Base-by-base conservation (phyloP, 2,797 vertebrate genomes). In the Chaetophractus vellerosus region DNA sequence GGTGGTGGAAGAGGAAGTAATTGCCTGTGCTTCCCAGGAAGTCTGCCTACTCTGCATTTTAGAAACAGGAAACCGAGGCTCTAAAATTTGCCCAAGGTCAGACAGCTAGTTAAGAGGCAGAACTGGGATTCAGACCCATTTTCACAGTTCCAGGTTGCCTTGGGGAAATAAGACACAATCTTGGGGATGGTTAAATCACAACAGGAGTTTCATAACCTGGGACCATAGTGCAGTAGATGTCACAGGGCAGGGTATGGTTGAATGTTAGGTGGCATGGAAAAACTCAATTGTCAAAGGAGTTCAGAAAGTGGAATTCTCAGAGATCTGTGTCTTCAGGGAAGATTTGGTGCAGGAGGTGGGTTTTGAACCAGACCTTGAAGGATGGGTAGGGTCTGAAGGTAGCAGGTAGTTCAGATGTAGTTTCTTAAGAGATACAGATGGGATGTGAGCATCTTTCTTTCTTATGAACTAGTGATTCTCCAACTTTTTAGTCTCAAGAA, bases 61-160 rank as follows among this genome's bases (percentile, higher is more conserved):
- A 78, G 79, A 86, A 92, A 89, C 9, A 26, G 86, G 83, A 88
- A 79, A 91, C 86, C 50, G 63, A 95, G 76, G 36, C 52, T 90
- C 19, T 94, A 12, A 95, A 33, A 95, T 26, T 95, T 89, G 83
- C 57, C 82, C 41, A 52, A 81, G 78, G 80, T 92, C 86, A 90
- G 50, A 31, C 33, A 0, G 0, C 31, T 89, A 45, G 66, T 91
- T 78, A 83, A 33, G 88, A 84, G 69, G 36, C 74, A 76, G 71
- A 90, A 71, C 82, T 68, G 68, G 63, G 68, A 88, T 59, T 88
- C 15, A 55, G 76, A 91, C 36, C 48, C 64, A 41, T 91, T 95
- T 94, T 81, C 9, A 64, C 31, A 92, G 91, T 68, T 95, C 38
- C 9, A 36, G 5, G 16, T 91, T 89, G 33, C 33, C 91, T 88